Base-by-base conservation (phyloP, 1,140 invertebrate species). In the Bombus vancouverensis region DNA sequence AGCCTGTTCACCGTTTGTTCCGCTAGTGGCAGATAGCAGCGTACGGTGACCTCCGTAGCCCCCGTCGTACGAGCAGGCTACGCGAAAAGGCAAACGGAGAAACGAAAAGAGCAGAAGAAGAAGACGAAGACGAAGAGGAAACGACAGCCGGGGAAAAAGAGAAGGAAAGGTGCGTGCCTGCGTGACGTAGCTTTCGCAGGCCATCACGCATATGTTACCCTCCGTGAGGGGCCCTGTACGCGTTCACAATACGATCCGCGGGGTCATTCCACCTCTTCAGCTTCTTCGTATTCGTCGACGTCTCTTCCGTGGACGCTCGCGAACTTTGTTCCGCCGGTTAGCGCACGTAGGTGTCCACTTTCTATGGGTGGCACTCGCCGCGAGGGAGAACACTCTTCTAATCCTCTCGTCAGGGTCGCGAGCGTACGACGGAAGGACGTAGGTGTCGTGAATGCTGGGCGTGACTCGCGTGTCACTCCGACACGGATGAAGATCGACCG, bases 191-290 rank as follows among this genome's bases (percentile, higher is more conserved):
- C 92, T 94, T 91, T 93, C 89, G 91, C 87, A 87, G 90, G 88
- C 88, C 94, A 92, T 94, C 94, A 93, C 90, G 92, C 94, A 94
- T 92, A 94, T 94, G 94, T 94, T 93, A 90, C 91, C 87, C 87
- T 85, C 87, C 85, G 82, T 79, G 75, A 85, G 89, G 87, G 74
- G 90, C 81, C 75, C 71, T 76, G 44, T 90, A 87, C 88, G 88
- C 83, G 88, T 76, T 88, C 77, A 90, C 86, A 90, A 90, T 90
- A 76, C 89, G 89, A 90, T 90, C 89, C 89, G 87, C 87, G 87
- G 87, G 89, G 89, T 90, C 89, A 90, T 90, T 90, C 89, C 89
- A 90, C 89, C 87, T 85, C 86, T 82, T 89, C 87, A 72, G 78
- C 88, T 84, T 70, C 83, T 53, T 73, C 87, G 76, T 86, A 83